Evolutionary conservation across 2,797 vertebrate genomes (phyloP).

Genomic region (Diceros bicornis): DNA sequence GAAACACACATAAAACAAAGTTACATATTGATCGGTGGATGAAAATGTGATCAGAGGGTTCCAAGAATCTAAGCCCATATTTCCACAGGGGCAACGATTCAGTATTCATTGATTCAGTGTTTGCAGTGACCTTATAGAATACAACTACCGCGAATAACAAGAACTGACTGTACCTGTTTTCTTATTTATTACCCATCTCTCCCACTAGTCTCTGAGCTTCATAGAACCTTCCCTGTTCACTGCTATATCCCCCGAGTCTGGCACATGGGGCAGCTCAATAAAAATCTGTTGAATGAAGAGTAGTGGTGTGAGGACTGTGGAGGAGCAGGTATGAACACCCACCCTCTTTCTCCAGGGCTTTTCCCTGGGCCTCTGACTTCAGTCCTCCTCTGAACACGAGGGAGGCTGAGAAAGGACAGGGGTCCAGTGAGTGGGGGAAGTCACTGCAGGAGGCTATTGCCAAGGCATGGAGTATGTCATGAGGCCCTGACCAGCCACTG

Average conservation of each 20-base stretch:
- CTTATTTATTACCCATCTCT: constrained; percentile 52
- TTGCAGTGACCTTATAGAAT: constrained; percentile 17
- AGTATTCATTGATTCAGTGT: constrained; percentile 13
- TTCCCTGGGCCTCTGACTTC: neutral
- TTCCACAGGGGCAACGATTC: constrained; percentile 12
- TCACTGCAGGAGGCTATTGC: neutral
- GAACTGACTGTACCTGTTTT: constrained; percentile 61
- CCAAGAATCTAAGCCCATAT: constrained; percentile 12
- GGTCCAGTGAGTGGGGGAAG: neutral
- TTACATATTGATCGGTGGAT: neutral
- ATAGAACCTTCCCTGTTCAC: neutral
- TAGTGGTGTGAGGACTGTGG: neutral
- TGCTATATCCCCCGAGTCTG: neutral
- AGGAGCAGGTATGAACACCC: neutral
- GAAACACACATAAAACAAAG: constrained; percentile 38
- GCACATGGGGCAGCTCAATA: neutral
- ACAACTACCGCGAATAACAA: neutral
- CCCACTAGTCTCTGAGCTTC: neutral
- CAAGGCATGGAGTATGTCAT: neutral
- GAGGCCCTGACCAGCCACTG: neutral
- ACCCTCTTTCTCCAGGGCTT: neutral
- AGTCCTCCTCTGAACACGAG: neutral
- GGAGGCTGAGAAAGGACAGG: neutral
- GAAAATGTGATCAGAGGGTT: constrained; percentile 33
- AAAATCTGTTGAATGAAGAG: neutral